These are phyloP conservation scores for Symphodus melops DNA, from an alignment of 2,113 vertebrate species.

Conservation along the genomic window DNA sequence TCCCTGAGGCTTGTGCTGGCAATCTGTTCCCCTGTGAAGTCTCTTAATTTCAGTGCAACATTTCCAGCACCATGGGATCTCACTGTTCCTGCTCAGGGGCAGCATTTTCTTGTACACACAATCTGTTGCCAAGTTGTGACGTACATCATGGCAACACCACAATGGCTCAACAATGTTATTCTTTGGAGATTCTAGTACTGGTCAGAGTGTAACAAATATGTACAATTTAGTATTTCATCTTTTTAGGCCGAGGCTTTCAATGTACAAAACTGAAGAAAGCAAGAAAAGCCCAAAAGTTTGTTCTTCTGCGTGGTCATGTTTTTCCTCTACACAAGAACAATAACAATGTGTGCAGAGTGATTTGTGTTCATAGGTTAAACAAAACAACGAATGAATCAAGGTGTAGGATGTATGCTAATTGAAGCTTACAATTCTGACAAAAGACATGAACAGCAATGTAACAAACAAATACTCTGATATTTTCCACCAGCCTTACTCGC, in stretches of 20 bases:
- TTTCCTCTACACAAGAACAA: background rate
- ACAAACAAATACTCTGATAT: slow-evolving; percentile 22
- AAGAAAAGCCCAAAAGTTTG: background rate
- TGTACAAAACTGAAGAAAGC: slow-evolving; percentile 5
- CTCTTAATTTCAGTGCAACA: slow-evolving; percentile 57
- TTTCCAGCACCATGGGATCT: slow-evolving; percentile 54
- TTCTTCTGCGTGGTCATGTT: background rate
- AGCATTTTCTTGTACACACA: slow-evolving; percentile 50
- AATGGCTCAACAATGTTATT: background rate
- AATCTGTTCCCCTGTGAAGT: slow-evolving; percentile 66
- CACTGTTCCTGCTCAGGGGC: slow-evolving; percentile 47
- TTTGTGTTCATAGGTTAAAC: background rate
- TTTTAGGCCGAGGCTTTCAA: background rate
- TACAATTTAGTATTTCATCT: background rate
- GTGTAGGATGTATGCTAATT: background rate
- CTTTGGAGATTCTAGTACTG: background rate
- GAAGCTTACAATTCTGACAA: slow-evolving; percentile 1
- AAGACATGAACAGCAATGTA: background rate
- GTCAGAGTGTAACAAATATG: background rate
- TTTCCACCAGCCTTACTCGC: background rate
- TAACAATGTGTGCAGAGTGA: background rate
- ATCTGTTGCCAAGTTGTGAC: slow-evolving; percentile 43
- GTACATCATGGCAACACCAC: background rate
- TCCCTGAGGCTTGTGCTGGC: slow-evolving; percentile 39
- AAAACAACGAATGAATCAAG: no score